Percentiles rank a stretch among this genome's conserved stretches.
Evolutionary conservation across 2,113 vertebrate genomes (phyloP).

Genomic region (Neogale vison): DNA sequence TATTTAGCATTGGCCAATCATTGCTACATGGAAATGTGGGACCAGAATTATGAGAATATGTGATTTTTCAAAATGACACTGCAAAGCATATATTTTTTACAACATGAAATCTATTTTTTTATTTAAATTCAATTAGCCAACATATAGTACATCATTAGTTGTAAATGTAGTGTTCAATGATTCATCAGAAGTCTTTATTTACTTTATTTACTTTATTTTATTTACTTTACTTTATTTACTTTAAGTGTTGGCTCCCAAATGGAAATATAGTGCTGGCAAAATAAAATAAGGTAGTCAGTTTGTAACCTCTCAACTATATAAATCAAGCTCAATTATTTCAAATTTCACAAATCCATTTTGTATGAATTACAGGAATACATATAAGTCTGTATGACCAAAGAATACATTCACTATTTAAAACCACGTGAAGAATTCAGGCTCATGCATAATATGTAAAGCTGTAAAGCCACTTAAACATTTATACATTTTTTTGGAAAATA

Average conservation of each 20-base stretch:
- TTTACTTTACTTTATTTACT: neutral
- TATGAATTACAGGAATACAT: neutral
- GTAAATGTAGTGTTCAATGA: neutral
- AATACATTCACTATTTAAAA: conserved; percentile 31
- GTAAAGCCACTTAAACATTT: neutral
- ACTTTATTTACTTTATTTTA: neutral
- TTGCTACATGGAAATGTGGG: neutral
- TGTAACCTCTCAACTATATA: neutral
- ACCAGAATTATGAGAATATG: neutral
- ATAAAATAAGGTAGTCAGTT: neutral
- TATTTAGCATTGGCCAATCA: neutral
- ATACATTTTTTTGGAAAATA: neutral
- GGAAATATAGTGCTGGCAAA: neutral
- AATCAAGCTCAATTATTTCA: conserved; percentile 31
- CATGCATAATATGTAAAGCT: neutral
- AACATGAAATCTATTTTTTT: neutral
- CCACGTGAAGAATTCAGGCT: neutral
- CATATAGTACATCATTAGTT: neutral
- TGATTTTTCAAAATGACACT: neutral
- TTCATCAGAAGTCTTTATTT: neutral
- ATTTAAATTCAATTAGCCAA: neutral
- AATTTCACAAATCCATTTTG: conserved; percentile 34
- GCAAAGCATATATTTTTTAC: neutral
- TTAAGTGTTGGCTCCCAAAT: neutral
- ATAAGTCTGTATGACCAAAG: neutral